Evolutionary conservation across 2,113 vertebrate species (phyloP).

Genomic region (Phainopepla nitens): DNA sequence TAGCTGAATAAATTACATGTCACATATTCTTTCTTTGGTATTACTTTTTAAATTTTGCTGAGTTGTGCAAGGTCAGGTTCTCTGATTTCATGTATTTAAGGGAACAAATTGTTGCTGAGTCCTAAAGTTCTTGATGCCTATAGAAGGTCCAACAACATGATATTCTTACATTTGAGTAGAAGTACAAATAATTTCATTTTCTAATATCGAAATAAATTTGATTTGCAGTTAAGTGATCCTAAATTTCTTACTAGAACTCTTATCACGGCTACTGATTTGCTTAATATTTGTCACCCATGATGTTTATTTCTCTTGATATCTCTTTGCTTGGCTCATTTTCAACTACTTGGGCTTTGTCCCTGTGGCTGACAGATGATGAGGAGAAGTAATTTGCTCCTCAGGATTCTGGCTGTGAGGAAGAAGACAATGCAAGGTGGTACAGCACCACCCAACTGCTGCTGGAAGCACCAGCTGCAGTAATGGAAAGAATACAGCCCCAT

Average conservation of each 20-base stretch:
- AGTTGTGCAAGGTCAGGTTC: background rate
- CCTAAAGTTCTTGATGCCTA: background rate
- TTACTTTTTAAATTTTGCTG: background rate
- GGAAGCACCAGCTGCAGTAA: background rate
- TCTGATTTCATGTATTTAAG: background rate
- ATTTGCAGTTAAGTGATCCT: background rate
- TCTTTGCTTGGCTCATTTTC: background rate
- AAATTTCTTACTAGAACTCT: background rate
- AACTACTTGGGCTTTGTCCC: background rate
- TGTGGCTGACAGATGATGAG: background rate
- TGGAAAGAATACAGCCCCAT: background rate
- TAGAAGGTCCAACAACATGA: background rate
- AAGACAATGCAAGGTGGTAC: background rate
- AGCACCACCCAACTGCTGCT: background rate
- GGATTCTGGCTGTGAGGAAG: background rate
- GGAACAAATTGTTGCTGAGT: background rate
- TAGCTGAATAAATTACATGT: background rate
- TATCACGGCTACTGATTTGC: background rate
- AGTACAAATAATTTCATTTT: background rate
- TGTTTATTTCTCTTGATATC: background rate
- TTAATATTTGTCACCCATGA: background rate
- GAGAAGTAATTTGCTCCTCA: background rate
- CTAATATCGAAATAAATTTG: background rate
- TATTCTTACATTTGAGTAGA: background rate
- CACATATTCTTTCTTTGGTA: background rate